These are phyloP conservation scores for Sebastes hopkinsi DNA, from an alignment of 2,797 vertebrate species.

Conservation along the genomic window DNA sequence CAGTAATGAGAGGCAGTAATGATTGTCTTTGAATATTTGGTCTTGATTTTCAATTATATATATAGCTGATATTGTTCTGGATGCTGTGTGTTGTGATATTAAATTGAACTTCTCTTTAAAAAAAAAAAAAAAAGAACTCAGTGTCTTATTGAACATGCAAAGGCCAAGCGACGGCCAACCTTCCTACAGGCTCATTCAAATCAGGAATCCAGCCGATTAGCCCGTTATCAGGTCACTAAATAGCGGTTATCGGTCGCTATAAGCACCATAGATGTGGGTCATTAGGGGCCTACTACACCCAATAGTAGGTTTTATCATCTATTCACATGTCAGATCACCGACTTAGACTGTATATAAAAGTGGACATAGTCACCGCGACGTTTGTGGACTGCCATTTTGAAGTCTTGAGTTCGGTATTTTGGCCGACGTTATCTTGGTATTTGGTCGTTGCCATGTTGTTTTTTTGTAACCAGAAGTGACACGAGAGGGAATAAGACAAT, in stretches of 20 bases:
- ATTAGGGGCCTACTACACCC: too few relatives aligned
- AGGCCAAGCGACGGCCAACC: not conserved
- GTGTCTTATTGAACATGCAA: slow-evolving; percentile 35
- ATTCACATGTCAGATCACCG: too few relatives aligned
- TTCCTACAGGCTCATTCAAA: slow-evolving; percentile 22
- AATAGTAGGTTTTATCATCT: too few relatives aligned
- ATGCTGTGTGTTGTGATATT: slow-evolving; percentile 44
- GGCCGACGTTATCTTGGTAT: fast-evolving
- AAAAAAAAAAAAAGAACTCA: not conserved
- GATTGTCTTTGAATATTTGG: slow-evolving; percentile 71
- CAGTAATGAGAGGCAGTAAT: slow-evolving; percentile 69
- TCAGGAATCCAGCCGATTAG: not conserved
- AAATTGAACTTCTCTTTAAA: slow-evolving; percentile 46
- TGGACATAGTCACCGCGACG: too few relatives aligned
- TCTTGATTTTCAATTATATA: slow-evolving; percentile 73
- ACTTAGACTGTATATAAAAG: too few relatives aligned
- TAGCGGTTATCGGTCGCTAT: fast-evolving
- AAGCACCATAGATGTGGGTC: too few relatives aligned
- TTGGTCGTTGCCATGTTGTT: too few relatives aligned
- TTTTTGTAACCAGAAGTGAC: too few relatives aligned
- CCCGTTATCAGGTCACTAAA: too few relatives aligned
- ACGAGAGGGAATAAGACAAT: too few relatives aligned
- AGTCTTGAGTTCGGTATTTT: too few relatives aligned
- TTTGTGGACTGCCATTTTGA: too few relatives aligned
- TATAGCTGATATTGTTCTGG: slow-evolving; percentile 55